Evolutionary conservation across 2,113 vertebrate genomes (phyloP).

Genomic region (Erinaceus europaeus): DNA sequence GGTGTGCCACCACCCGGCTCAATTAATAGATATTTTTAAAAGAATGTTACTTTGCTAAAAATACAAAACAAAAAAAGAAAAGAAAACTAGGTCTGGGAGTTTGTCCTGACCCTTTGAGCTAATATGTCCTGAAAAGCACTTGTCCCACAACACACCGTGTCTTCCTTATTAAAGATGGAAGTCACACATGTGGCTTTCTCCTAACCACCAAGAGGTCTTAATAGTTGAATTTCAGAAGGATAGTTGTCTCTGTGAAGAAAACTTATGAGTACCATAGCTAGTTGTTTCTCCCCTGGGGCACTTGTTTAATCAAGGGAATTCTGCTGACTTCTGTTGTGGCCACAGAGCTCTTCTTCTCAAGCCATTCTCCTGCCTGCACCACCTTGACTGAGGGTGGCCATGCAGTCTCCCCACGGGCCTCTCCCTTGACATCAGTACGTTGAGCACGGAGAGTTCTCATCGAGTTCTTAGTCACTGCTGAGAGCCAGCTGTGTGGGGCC

Average conservation of each 20-base stretch:
- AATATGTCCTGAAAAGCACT: neutral
- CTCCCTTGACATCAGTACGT: constrained; percentile 40
- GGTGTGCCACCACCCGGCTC: no score
- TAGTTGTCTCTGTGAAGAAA: neutral
- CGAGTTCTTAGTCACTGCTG: constrained; percentile 47
- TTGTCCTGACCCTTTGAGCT: neutral
- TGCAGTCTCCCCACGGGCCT: neutral
- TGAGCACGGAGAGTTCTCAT: constrained; percentile 26
- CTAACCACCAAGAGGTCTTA: neutral
- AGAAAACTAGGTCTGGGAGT: neutral
- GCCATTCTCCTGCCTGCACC: neutral
- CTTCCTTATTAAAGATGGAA: neutral
- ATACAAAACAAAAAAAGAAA: no score
- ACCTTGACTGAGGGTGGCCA: neutral
- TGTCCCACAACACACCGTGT: no score
- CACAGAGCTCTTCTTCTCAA: neutral
- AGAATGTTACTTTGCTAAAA: neutral
- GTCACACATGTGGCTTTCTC: neutral
- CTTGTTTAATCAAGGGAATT: no score
- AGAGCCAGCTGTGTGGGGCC: constrained; percentile 68
- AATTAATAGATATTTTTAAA: neutral
- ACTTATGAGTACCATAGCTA: rapidly evolving
- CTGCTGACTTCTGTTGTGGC: neutral
- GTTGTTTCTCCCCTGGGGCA: neutral
- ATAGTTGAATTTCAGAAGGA: neutral